A percentile compares a stretch with the other conserved stretches of the same genome.
Evolutionary conservation across 1,140 invertebrate species (phyloP).

Genomic region (Ceratosolen fusciceps): DNA sequence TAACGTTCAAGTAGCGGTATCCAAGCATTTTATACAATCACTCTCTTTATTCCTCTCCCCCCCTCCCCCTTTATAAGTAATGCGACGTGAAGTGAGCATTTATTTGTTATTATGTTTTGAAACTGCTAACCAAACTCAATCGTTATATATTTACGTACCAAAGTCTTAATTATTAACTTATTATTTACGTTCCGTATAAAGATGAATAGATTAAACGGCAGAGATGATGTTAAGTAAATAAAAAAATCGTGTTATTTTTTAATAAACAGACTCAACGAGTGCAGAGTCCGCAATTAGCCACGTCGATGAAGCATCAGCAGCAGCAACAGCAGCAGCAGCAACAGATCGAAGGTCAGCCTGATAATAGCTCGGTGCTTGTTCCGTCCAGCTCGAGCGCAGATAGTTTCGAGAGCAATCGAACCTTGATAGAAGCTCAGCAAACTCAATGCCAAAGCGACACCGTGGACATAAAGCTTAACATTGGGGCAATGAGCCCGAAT

Average conservation of each 20-base stretch:
- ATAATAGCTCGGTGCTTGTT: conserved; percentile 62
- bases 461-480: conserved; percentile 61
- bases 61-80: too few relatives aligned
- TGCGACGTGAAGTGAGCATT: too few relatives aligned
- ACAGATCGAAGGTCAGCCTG: conserved; percentile 55
- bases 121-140: too few relatives aligned
- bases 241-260: not conserved
- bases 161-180: too few relatives aligned
- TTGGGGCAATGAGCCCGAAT: conserved; percentile 59
- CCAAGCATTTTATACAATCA: too few relatives aligned
- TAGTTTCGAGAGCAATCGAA: conserved; percentile 50
- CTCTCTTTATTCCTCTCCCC: too few relatives aligned
- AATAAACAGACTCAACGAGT: conserved; percentile 15
- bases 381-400: conserved; percentile 61
- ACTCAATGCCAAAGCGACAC: conserved; percentile 68
- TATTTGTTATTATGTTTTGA: too few relatives aligned
- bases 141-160: too few relatives aligned
- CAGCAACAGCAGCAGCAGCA: conserved; percentile 48
- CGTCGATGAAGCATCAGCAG: conserved; percentile 49
- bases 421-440: conserved; percentile 56
- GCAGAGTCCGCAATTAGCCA: conserved; percentile 49
- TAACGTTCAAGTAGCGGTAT: not conserved
- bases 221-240: not conserved
- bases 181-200: too few relatives aligned
- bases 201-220: too few relatives aligned